These are phyloP conservation scores for Sepioteuthis lessoniana DNA, from an alignment of 2,888 invertebrate genomes.

Conservation along the genomic window DNA sequence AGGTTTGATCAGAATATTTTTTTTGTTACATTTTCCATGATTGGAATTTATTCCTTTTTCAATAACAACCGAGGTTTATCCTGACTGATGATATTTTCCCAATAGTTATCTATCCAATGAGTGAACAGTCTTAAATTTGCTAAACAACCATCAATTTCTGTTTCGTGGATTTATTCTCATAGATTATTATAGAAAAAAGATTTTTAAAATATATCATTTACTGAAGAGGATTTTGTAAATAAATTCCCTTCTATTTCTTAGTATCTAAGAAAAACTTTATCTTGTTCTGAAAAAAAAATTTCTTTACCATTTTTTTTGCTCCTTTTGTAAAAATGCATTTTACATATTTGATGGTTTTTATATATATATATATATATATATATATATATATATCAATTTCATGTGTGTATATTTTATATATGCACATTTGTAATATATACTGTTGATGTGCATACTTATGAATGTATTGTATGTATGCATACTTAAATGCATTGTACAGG, in stretches of 20 bases:
- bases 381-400: no score
- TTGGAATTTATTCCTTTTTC: neutral
- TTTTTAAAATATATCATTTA: neutral
- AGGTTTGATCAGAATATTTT: no score
- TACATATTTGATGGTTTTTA: no score
- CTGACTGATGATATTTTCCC: neutral
- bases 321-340: neutral
- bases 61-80: neutral
- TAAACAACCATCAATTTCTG: neutral
- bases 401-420: neutral
- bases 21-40: no score
- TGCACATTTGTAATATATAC: neutral
- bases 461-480: neutral
- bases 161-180: no score
- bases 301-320: neutral
- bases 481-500: neutral
- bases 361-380: no score
- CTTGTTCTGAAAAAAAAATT: neutral
- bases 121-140: neutral
- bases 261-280: neutral
- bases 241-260: neutral
- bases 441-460: neutral
- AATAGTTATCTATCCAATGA: neutral
- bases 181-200: no score
- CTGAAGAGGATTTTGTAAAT: neutral